Evolutionary conservation across 2,797 vertebrate species (phyloP), one percentile per base, ranked within the genome.

Genomic region (Melanogrammus aeglefinus): DNA sequence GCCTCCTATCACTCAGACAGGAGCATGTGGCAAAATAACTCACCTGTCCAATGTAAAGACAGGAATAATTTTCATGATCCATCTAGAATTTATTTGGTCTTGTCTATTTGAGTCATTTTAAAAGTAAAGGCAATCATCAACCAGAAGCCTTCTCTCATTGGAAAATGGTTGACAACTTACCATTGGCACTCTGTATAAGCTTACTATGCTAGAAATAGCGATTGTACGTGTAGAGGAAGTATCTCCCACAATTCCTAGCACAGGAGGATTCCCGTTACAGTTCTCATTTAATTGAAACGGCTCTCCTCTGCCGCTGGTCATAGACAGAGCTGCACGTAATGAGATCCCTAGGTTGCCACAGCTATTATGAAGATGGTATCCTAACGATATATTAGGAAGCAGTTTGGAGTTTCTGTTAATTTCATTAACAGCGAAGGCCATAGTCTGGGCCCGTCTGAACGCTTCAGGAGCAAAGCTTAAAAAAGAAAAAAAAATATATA

Each of bases 351-450:
- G 88, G 76, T 89, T 89, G 24, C 85, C 87, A 75, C 94, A 95
- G 86, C 93, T 94, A 57, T 95, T 93, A 79, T 91, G 94, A 10
- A 94, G 77, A 78, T 86, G 87, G 76, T 93, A 95, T 77, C 94
- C 93, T 27, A 94, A 87, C 21, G 89, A 93, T 76, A 94, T 75
- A 74, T 94, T 92, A 2, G 92, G 91, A 1, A 95, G 86, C 29
- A 95, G 74, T 14, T 84, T 75, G 0, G 85, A 57, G 81, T 90
- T 91, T 39, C 76, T 91, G 88, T 95, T 95, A 74, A 94, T 93
- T 77, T 94, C 31, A 33, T 33, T 33, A 33, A 33, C 31, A 33
- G 31, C 31, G 4, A 33, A 33, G 31, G 31, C 31, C 92, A 91
- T 94, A 2, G 90, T 91, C 86, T 89, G 89, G 12, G 88, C 92